These are phyloP conservation scores for Lepeophtheirus salmonis DNA, from an alignment of 1,140 invertebrate genomes.

Conservation along the genomic window DNA sequence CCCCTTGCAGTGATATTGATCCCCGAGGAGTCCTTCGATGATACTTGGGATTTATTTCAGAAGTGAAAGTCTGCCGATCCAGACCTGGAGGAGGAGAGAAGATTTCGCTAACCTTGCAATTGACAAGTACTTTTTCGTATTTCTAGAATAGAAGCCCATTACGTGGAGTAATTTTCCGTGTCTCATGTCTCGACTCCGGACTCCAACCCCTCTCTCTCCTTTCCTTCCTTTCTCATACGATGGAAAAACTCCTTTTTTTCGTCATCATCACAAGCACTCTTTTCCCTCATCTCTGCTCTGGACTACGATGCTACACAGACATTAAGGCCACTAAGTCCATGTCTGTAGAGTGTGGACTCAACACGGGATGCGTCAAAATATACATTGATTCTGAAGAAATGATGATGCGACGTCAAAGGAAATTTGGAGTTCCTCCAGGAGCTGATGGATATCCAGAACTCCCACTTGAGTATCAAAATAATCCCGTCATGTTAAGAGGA, in stretches of 20 bases:
- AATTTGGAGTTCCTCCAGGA: neutral
- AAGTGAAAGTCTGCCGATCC: too few species aligned
- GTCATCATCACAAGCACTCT: neutral
- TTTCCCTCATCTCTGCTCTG: neutral
- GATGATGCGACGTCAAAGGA: constrained; percentile 1
- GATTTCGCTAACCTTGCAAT: too few species aligned
- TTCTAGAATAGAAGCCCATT: too few species aligned
- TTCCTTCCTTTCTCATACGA: neutral
- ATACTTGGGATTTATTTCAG: too few species aligned
- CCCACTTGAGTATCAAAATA: neutral
- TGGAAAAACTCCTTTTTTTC: neutral
- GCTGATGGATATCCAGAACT: neutral
- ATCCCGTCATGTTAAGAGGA: constrained; percentile 9
- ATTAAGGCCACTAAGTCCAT: constrained; percentile 8
- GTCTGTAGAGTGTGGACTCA: constrained; percentile 11
- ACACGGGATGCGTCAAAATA: constrained; percentile 16
- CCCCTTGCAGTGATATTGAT: too few species aligned
- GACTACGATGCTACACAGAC: constrained; percentile 11
- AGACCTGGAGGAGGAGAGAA: too few species aligned
- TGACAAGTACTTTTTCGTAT: too few species aligned
- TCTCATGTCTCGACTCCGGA: neutral
- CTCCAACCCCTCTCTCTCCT: neutral
- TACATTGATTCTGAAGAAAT: constrained; percentile 16
- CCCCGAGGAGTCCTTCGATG: too few species aligned
- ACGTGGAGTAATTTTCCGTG: too few species aligned